These are phyloP conservation scores for Nibea albiflora DNA, from an alignment of 2,113 vertebrate genomes.

Conservation along the genomic window DNA sequence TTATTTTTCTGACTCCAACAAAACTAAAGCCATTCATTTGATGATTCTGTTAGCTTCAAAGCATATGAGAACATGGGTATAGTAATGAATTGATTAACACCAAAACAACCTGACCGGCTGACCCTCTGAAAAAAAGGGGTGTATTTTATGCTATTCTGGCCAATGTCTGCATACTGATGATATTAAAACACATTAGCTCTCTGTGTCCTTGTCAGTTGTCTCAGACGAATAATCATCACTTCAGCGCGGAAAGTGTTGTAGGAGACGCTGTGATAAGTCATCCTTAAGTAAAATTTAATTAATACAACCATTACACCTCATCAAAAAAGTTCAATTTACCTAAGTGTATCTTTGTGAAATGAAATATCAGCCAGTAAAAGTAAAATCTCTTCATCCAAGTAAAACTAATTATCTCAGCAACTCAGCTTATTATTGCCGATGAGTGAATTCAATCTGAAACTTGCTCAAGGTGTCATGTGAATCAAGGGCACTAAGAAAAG, in stretches of 20 bases:
- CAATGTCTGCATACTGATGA: neutral
- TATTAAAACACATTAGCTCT: conserved; percentile 20
- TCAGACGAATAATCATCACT: conserved; percentile 9
- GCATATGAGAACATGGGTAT: neutral
- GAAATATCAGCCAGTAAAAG: conserved; percentile 32
- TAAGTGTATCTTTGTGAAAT: conserved; percentile 28
- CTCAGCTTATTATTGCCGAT: conserved; percentile 40
- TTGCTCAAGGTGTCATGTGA: conserved; percentile 16
- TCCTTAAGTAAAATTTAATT: conserved; percentile 36
- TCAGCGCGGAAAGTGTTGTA: neutral
- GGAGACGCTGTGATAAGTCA: conserved; percentile 9
- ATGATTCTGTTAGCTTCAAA: neutral
- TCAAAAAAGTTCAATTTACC: conserved; percentile 33
- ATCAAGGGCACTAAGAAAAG: neutral
- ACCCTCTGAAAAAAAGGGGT: neutral
- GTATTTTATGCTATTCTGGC: conserved; percentile 9
- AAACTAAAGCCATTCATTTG: neutral
- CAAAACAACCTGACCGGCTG: neutral
- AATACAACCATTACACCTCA: conserved; percentile 20
- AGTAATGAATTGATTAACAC: conserved; percentile 15
- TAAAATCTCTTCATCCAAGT: conserved; percentile 48
- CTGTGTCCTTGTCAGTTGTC: conserved; percentile 7
- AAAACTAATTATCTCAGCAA: conserved; percentile 55
- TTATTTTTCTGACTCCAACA: conserved; percentile 5
- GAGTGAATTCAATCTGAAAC: conserved; percentile 41